A percentile compares a stretch with the other conserved stretches of the same genome.
These are phyloP conservation scores for Hippocampus guttulatus DNA, from an alignment of 2,113 vertebrate species.

Conservation along the genomic window DNA sequence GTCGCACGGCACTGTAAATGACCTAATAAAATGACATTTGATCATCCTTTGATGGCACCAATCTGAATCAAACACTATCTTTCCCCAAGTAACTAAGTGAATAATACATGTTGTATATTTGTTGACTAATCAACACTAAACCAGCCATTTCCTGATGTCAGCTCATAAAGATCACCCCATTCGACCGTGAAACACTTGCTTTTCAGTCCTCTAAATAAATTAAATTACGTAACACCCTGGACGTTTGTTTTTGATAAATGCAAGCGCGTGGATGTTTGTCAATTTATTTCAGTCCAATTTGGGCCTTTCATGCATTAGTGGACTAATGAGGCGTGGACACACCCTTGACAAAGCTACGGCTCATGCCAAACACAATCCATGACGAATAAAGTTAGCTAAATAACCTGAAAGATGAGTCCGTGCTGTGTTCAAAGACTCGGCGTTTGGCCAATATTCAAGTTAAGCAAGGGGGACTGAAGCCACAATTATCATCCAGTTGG, in stretches of 20 bases:
- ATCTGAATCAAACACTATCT: neutral
- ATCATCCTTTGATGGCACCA: neutral
- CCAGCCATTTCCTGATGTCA: neutral
- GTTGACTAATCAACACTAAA: neutral
- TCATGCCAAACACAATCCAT: conserved; percentile 10
- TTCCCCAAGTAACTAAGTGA: neutral
- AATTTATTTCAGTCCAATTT: conserved; percentile 7
- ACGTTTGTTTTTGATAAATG: neutral
- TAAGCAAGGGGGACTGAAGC: neutral
- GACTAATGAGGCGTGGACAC: conserved; percentile 36
- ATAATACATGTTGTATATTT: neutral
- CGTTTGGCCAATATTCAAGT: neutral
- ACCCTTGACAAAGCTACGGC: conserved; percentile 38
- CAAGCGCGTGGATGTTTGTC: neutral
- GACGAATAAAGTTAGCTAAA: conserved; percentile 20
- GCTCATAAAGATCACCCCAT: neutral
- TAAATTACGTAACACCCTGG: neutral
- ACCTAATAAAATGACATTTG: neutral
- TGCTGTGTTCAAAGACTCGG: neutral
- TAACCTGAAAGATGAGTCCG: neutral
- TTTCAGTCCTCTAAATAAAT: neutral
- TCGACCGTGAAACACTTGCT: neutral
- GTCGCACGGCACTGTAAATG: neutral
- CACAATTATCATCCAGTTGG: neutral
- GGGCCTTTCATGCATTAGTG: conserved; percentile 25